Base-by-base conservation (phyloP, 1,140 invertebrate species). In the Heliconius eleuchia region DNA sequence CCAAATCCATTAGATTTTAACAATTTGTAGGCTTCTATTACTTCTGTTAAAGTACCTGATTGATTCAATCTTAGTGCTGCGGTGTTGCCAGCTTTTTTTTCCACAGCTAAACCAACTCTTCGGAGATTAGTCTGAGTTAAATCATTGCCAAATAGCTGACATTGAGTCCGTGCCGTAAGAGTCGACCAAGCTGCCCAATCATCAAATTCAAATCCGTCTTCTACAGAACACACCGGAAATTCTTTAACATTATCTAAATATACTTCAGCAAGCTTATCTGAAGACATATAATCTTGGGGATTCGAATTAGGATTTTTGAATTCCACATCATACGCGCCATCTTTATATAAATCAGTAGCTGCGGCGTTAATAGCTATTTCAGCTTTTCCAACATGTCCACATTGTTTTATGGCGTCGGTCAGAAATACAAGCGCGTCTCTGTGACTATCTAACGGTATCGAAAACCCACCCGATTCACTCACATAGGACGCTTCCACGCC, bases 311-410 rank as follows among this genome's bases (percentile, higher is more conserved):
- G 96, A 90, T 99, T 99, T 93, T 99, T 99, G 95, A 99, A 99
- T 94, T 99, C 98, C 85, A 99, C 95, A 94, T 99, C 99, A 91
- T 99, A 99, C 57, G 89, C 89, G 71, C 97, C 97, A 83, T 98
- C 96, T 89, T 97, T 97, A 79, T 88, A 95, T 94, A 99, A 99
- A 95, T 99, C 99, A 9, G 98, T 98, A 8, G 99, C 99, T 46
- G 99, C 98, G 39, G 99, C 98, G 94, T 99, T 99, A 97, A 99
- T 99, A 72, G 98, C 98, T 89, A 99, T 99, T 88, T 99, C 97
- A 5, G 87, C 95, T 93, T 98, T 98, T 34, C 97, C 98, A 72
- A 96, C 96, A 92, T 98, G 99, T n/a, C 98, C 98, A 90, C 98
- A 98, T 86, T 98, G 98, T 81, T 97, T 97, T 87, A 99, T 99